Evolutionary conservation across 2,888 invertebrate genomes (phyloP).

Genomic region (Dilophus febrilis): DNA sequence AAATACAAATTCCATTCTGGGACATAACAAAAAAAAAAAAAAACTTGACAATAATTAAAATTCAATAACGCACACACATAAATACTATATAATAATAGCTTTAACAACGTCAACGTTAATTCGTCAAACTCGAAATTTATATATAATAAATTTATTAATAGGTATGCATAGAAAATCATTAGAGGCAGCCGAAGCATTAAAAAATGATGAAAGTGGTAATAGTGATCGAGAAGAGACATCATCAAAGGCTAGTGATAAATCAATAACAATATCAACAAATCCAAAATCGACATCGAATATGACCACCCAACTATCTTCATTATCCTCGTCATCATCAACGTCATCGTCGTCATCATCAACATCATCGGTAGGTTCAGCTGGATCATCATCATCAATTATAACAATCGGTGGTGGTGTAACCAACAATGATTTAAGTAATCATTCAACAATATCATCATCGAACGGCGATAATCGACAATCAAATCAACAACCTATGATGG

Average conservation of each 20-base stretch:
- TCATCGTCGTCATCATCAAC: constrained; percentile 5
- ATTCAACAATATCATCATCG: not conserved
- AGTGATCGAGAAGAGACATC: constrained; percentile 46
- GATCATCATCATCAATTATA: constrained; percentile 1
- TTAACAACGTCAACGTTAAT: too few species aligned
- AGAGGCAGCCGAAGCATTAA: constrained; percentile 91
- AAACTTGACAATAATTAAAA: too few species aligned
- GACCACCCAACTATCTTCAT: constrained; percentile 15
- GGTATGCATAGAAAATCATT: constrained; percentile 99
- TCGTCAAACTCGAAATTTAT: too few species aligned
- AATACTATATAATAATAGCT: too few species aligned
- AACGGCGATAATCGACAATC: not conserved
- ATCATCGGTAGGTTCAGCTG: not conserved
- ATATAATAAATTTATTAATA: too few species aligned
- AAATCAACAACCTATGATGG: not conserved
- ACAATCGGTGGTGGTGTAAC: not conserved
- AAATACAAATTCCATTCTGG: too few species aligned
- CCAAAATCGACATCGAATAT: constrained; percentile 31
- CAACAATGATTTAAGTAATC: not conserved
- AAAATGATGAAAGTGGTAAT: constrained; percentile 51
- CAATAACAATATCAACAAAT: constrained; percentile 20
- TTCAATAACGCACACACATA: too few species aligned
- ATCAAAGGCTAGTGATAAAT: constrained; percentile 38
- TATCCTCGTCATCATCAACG: constrained; percentile 9
- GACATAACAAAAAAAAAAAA: too few species aligned